phyloP scores from a whole-genome alignment of 1,140 invertebrate genomes.

The Drosophila saltans region DNA sequence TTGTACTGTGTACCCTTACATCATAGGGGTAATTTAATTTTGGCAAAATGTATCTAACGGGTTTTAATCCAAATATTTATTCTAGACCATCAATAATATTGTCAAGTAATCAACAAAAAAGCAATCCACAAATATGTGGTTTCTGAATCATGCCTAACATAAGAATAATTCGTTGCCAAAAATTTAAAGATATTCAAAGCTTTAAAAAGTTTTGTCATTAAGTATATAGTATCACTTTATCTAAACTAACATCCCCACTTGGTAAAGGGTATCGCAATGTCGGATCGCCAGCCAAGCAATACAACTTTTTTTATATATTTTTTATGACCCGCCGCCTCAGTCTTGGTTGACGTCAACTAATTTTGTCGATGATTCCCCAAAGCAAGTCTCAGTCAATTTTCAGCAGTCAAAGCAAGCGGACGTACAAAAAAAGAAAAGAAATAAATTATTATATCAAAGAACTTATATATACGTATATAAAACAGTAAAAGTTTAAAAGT shows the following conservation, averaged over 20 bases:
- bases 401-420: slow-evolving; percentile 64
- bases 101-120: too few relatives aligned
- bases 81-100: too few relatives aligned
- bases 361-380: slow-evolving; percentile 72
- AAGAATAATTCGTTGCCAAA: too few relatives aligned
- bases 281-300: not conserved
- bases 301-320: slow-evolving; percentile 32
- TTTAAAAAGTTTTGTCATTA: too few relatives aligned
- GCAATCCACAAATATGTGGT: too few relatives aligned
- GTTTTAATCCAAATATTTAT: too few relatives aligned
- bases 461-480: slow-evolving; percentile 13
- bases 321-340: slow-evolving; percentile 38
- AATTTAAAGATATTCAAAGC: too few relatives aligned
- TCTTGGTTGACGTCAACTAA: slow-evolving; percentile 42
- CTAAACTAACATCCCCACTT: too few relatives aligned
- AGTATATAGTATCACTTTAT: too few relatives aligned
- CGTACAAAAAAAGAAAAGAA: slow-evolving; percentile 34
- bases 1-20: not conserved
- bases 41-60: not conserved
- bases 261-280: not conserved
- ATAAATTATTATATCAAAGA: slow-evolving; percentile 9
- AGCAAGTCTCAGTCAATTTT: slow-evolving; percentile 64
- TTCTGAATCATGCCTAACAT: too few relatives aligned
- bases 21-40: not conserved
- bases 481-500: slow-evolving; percentile 18